Evolutionary conservation across 2,797 vertebrate genomes (phyloP).

Genomic region (Malacoctenus gilli): DNA sequence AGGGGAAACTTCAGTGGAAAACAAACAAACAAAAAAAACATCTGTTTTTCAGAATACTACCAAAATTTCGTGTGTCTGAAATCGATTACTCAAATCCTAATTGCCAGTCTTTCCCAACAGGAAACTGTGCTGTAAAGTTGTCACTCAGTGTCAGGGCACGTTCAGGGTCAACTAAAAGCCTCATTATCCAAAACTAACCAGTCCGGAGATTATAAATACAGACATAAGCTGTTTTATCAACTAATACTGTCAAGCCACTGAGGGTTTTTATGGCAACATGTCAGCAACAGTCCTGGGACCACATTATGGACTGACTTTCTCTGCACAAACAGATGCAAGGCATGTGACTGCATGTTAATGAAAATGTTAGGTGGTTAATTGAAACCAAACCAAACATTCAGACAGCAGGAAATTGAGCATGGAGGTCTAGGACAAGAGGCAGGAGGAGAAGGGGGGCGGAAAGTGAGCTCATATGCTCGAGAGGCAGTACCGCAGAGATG

Average conservation of each 20-base stretch:
- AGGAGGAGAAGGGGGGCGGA: constrained; percentile 42
- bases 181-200: background rate
- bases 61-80: too few species aligned
- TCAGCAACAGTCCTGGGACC: constrained; percentile 19
- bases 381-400: constrained; percentile 25
- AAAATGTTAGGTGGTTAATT: constrained; percentile 57
- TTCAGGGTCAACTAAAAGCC: constrained; percentile 16
- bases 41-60: too few species aligned
- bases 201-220: background rate
- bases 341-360: constrained; percentile 45
- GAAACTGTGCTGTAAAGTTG: too few species aligned
- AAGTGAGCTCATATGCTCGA: constrained; percentile 67
- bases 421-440: constrained; percentile 48
- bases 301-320: constrained; percentile 1
- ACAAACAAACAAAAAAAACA: too few species aligned
- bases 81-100: too few species aligned
- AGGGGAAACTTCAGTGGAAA: too few species aligned
- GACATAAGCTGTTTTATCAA: background rate
- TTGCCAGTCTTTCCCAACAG: too few species aligned
- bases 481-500: constrained; percentile 87
- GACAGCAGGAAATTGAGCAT: constrained; percentile 34
- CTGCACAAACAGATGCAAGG: background rate
- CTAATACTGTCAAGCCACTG: background rate
- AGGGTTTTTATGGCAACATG: constrained; percentile 9
- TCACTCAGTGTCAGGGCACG: too few species aligned